These are phyloP conservation scores for Dasyurus viverrinus DNA, from an alignment of 2,113 vertebrate species.

Conservation along the genomic window DNA sequence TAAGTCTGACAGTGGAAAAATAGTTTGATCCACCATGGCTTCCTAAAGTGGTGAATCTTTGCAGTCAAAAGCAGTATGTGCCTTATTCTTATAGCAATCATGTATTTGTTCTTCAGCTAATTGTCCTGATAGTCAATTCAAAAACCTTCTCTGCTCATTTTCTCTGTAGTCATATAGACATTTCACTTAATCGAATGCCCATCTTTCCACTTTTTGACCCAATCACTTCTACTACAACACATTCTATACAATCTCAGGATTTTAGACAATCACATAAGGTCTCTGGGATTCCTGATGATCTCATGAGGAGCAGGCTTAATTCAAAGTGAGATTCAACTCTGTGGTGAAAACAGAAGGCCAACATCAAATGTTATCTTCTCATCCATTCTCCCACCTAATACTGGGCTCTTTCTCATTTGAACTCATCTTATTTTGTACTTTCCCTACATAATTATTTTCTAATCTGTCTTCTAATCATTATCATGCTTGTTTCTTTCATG, in stretches of 20 bases:
- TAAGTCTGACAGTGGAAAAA: neutral
- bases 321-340: neutral
- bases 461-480: neutral
- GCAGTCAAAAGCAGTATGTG: neutral
- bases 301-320: neutral
- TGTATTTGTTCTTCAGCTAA: neutral
- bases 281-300: neutral
- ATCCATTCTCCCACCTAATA: neutral
- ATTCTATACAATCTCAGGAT: neutral
- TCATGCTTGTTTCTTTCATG: neutral
- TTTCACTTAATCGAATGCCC: neutral
- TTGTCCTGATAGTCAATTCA: neutral
- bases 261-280: neutral
- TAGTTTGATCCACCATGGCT: neutral
- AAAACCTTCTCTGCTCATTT: neutral
- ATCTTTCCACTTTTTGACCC: neutral
- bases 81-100: neutral
- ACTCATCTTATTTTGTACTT: neutral
- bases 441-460: neutral
- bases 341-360: neutral
- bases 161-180: neutral
- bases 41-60: neutral
- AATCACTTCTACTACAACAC: neutral
- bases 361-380: neutral
- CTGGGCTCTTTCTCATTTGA: neutral